Base-by-base conservation (phyloP, 2,888 invertebrate species). In the Anoncus sp. region DNA sequence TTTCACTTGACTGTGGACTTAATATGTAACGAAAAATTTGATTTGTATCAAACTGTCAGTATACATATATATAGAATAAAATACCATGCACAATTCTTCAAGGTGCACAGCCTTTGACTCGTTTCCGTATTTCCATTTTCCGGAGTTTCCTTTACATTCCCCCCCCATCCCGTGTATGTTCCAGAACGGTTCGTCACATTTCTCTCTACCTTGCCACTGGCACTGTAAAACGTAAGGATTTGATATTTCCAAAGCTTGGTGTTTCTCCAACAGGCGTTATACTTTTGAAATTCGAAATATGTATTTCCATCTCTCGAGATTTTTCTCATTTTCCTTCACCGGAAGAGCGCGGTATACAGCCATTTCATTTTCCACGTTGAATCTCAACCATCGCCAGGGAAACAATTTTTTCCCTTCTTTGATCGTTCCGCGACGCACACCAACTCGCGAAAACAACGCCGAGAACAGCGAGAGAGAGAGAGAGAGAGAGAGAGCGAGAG, bases 41-140 rank as follows among this genome's bases (percentile, higher is more conserved):
- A n/a, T n/a, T n/a, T n/a, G n/a, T n/a, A n/a, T n/a, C n/a, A n/a
- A n/a, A n/a, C n/a, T n/a, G n/a, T n/a, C n/a, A n/a, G 22, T 67
- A 35, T 57, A 35, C 45, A 45, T 57, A 57, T 47, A 31, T 18
- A 40, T 12, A 31, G n/a, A 43, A 53, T 24, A 53, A 27, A 38
- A 53, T 40, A 47, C 18, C 10, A 20, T 66, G 16, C 53, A 53
- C 16, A 27, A 66, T 66, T 66, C 53, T 66, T n/a, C n/a, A 38
- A 53, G 66, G 53, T 40, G 55, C 40, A 16, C 22, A 55, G 59
- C 43, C 73, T 73, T 73, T 73, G 73, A 73, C 40, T 65, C 73
- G 59, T 73, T 73, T 59, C 49, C 40, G 57, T 20, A 49, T 66
- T 73, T 51, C 66, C 59, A 73, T 66, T 73, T 66, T 49, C 22